Evolutionary conservation across 2,113 vertebrate genomes (phyloP).

Genomic region (Xiphophorus couchianus): DNA sequence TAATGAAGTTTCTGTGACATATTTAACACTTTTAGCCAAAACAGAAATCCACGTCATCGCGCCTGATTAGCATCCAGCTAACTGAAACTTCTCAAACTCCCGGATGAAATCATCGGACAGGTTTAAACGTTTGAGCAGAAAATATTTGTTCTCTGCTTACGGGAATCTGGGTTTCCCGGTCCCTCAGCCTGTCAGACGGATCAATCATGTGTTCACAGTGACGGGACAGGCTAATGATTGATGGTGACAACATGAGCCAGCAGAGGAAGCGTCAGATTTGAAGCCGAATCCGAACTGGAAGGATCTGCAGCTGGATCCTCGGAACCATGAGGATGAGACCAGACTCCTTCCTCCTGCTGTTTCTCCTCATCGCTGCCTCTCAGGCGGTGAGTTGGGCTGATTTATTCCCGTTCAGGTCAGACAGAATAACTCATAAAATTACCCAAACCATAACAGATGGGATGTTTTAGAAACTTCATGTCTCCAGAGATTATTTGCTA

Average conservation of each 20-base stretch:
- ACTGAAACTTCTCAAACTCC: too few relatives aligned
- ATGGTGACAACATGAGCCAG: background rate
- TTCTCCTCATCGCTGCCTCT: background rate
- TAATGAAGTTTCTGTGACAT: too few relatives aligned
- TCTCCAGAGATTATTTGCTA: too few relatives aligned
- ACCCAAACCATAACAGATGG: too few relatives aligned
- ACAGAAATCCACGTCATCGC: too few relatives aligned
- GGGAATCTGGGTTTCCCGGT: background rate
- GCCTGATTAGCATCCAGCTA: too few relatives aligned
- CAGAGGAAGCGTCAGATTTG: background rate
- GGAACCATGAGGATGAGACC: slow-evolving; percentile 8
- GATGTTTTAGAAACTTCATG: too few relatives aligned
- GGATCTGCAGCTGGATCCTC: background rate
- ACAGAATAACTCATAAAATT: too few relatives aligned
- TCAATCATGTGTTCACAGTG: background rate
- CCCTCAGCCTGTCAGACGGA: background rate
- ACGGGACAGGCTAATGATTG: slow-evolving; percentile 42
- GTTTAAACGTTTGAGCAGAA: background rate
- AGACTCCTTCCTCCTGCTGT: background rate
- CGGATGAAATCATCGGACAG: background rate
- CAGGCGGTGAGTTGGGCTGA: slow-evolving; percentile 21
- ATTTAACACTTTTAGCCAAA: too few relatives aligned
- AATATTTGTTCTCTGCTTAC: background rate
- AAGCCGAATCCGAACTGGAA: background rate
- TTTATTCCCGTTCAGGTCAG: background rate